Evolutionary conservation across 2,113 vertebrate genomes (phyloP).

Genomic region (Syngnathus floridae): DNA sequence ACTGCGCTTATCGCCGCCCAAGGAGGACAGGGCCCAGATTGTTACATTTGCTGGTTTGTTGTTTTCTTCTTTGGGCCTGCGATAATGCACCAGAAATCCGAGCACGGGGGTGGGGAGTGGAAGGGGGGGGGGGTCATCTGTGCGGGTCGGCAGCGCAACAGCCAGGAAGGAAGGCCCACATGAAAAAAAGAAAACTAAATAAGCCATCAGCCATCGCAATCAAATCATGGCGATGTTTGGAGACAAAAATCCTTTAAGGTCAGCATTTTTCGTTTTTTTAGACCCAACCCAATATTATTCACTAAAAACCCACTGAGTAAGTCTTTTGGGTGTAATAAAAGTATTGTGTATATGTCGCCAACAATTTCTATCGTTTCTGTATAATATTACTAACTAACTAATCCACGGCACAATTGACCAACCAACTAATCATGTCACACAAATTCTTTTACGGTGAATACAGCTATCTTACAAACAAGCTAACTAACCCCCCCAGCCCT

Average conservation of each 20-base stretch:
- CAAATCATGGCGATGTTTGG: not conserved
- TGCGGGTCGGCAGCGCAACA: slow-evolving; percentile 17
- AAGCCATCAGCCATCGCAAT: not conserved
- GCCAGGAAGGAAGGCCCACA: slow-evolving; percentile 10
- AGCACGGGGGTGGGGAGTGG: slow-evolving; percentile 22
- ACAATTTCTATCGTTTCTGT: too few species aligned
- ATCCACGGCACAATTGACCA: too few species aligned
- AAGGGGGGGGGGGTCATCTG: slow-evolving; percentile 21
- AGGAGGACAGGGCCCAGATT: slow-evolving; percentile 73
- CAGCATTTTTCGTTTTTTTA: too few species aligned
- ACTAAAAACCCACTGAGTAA: too few species aligned
- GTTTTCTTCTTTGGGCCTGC: slow-evolving; percentile 36
- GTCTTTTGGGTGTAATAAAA: too few species aligned
- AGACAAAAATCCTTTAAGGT: not conserved
- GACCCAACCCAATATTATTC: too few species aligned
- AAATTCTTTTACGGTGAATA: too few species aligned
- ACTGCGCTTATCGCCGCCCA: slow-evolving; percentile 72
- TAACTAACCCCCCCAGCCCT: not conserved
- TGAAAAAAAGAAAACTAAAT: not conserved
- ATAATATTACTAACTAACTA: too few species aligned
- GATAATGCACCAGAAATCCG: slow-evolving; percentile 64
- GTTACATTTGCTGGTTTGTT: slow-evolving; percentile 80
- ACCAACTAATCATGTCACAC: too few species aligned
- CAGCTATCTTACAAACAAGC: too few species aligned
- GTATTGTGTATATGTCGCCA: too few species aligned